These are phyloP conservation scores for Rhinella marina DNA, from an alignment of 2,797 vertebrate species.

Conservation along the genomic window DNA sequence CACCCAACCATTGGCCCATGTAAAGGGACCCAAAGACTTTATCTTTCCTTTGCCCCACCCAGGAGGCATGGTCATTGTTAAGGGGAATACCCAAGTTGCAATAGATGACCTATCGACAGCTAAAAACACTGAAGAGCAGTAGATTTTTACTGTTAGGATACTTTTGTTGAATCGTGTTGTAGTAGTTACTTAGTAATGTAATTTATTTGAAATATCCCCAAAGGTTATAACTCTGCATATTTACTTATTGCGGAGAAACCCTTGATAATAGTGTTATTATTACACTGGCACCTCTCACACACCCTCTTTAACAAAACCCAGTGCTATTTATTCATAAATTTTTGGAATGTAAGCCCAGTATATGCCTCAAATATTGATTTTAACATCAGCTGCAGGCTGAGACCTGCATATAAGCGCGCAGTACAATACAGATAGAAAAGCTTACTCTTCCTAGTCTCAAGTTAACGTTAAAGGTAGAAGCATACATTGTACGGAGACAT, in stretches of 20 bases:
- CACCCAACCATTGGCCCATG: too few species aligned
- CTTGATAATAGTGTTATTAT: neutral
- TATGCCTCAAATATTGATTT: constrained; percentile 52
- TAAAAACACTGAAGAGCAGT: too few species aligned
- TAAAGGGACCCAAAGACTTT: too few species aligned
- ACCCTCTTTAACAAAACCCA: neutral
- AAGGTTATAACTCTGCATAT: neutral
- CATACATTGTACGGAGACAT: too few species aligned
- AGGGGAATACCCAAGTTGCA: too few species aligned
- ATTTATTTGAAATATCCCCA: neutral
- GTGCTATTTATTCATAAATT: constrained; percentile 4
- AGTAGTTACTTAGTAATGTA: too few species aligned
- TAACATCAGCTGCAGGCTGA: constrained; percentile 29
- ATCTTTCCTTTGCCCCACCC: too few species aligned
- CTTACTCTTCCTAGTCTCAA: neutral
- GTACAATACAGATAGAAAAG: neutral
- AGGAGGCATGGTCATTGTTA: too few species aligned
- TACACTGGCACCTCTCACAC: constrained; percentile 12
- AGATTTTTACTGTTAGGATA: too few species aligned
- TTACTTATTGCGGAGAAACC: neutral
- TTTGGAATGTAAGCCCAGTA: constrained; percentile 42
- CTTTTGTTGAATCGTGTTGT: too few species aligned
- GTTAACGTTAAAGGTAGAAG: too few species aligned
- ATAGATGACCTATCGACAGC: too few species aligned
- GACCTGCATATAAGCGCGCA: constrained; percentile 6